phyloP scores from a whole-genome alignment of 2,113 vertebrate genomes.

The Bathybates hornii region DNA sequence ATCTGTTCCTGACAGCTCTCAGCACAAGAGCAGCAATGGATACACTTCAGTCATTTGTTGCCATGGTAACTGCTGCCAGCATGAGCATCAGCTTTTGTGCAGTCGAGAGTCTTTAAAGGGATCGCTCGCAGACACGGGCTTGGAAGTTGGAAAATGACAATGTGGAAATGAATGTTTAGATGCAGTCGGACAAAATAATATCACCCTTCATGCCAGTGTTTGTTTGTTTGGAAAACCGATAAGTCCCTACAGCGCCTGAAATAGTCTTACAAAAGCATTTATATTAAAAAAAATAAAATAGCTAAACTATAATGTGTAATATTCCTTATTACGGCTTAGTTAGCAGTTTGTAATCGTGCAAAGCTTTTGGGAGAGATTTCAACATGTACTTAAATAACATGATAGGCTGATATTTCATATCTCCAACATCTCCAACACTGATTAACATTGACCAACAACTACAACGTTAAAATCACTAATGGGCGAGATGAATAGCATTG shows the following conservation, averaged over 20 bases:
- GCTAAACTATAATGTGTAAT: neutral
- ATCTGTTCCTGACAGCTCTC: conserved; percentile 33
- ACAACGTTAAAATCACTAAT: neutral
- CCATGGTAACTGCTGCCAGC: conserved; percentile 67
- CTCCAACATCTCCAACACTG: neutral
- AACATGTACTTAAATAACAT: neutral
- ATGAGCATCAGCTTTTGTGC: conserved; percentile 35
- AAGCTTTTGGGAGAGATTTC: neutral
- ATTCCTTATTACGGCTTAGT: neutral
- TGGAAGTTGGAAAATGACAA: neutral
- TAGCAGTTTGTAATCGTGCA: neutral
- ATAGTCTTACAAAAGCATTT: neutral
- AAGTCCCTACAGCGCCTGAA: neutral
- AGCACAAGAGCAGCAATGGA: conserved; percentile 18
- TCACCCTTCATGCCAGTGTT: neutral
- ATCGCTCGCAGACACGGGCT: neutral
- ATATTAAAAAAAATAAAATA: neutral
- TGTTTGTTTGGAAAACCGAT: neutral
- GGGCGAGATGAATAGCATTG: neutral
- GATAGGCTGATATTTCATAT: neutral
- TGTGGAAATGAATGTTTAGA: neutral
- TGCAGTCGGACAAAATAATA: neutral
- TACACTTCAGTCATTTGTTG: conserved; percentile 66
- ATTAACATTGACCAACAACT: neutral
- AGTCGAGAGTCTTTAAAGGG: conserved; percentile 55